Evolutionary conservation across 2,797 vertebrate genomes (phyloP).

Genomic region (Dicrostonyx torquatus): DNA sequence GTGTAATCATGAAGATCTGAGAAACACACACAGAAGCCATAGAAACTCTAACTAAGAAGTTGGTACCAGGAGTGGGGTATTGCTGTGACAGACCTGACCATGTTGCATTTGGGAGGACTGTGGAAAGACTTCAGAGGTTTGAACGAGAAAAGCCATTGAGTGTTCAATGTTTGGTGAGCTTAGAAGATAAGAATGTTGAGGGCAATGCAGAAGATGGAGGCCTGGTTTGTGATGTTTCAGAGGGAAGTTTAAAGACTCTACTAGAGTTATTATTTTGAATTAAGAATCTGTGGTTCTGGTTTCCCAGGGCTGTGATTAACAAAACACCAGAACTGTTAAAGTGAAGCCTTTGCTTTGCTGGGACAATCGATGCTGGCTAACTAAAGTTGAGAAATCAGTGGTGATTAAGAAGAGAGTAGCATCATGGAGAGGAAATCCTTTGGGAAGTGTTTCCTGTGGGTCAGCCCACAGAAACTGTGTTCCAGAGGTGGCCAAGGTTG

Average conservation of each 20-base stretch:
- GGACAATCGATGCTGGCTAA: not conserved
- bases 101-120: not conserved
- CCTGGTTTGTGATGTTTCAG: not conserved
- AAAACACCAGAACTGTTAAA: not conserved
- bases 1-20: not conserved
- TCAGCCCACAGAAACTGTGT: not conserved
- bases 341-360: not conserved
- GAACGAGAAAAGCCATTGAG: not conserved
- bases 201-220: not conserved
- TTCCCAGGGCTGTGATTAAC: not conserved
- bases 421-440: not conserved
- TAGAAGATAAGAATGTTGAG: not conserved
- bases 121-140: not conserved
- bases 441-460: not conserved
- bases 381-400: not conserved
- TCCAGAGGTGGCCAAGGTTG: not conserved
- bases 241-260: not conserved
- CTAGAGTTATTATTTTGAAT: not conserved
- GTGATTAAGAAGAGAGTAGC: not conserved
- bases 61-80: not conserved
- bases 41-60: not conserved
- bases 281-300: not conserved
- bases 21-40: not conserved
- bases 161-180: not conserved
- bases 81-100: not conserved